Evolutionary conservation across 2,797 vertebrate genomes (phyloP), one percentile per base, ranked within the genome.

Genomic region (Xiphorhynchus erythropygius): DNA sequence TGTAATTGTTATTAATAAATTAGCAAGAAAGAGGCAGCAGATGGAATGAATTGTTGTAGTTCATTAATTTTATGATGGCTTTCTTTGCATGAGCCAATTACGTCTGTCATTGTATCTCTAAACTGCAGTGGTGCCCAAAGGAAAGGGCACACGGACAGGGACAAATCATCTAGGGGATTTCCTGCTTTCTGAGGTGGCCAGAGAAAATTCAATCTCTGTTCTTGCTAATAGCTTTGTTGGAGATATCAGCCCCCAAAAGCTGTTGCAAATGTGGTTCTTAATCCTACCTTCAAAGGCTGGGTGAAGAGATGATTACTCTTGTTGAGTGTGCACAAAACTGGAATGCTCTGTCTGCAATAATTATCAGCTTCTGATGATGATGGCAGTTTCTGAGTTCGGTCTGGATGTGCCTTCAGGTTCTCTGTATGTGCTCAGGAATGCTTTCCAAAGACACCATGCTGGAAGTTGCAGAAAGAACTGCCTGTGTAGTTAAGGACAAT

Each of bases 1-100:
- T 97, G 95, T 97, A 97, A 98, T 97, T 97, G 96, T 98, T 97
- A 98, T 97, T 98, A 98, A 98, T 98, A 98, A 98, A 98, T 98
- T 98, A 98, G 95, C 91, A 94, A 97, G 93, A 89, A 96, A 97
- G 80, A 92, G 89, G 85, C 92, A 97, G 96, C 94, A 93, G 97
- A 97, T 95, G 42, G 94, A 88, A 97, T 97, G 92, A 97, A 97
- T 97, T 97, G 92, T 97, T 98, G 90, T 96, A 97, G 97, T 97
- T 98, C 96, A 97, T 98, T 98, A 98, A 97, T 97, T 95, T 96
- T 92, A 97, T 93, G 93, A 94, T 96, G 96, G 87, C 89, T 98
- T 95, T 97, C 90, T 98, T 97, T 97, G 94, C 90, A 89, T 94
- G 96, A 97, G 73, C 94, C 97, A 97, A 89, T 97, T 97, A 97